Percentiles rank a stretch among this genome's conserved stretches.
These are phyloP conservation scores for Mycalesis mineus DNA, from an alignment of 2,888 invertebrate genomes.

Conservation along the genomic window DNA sequence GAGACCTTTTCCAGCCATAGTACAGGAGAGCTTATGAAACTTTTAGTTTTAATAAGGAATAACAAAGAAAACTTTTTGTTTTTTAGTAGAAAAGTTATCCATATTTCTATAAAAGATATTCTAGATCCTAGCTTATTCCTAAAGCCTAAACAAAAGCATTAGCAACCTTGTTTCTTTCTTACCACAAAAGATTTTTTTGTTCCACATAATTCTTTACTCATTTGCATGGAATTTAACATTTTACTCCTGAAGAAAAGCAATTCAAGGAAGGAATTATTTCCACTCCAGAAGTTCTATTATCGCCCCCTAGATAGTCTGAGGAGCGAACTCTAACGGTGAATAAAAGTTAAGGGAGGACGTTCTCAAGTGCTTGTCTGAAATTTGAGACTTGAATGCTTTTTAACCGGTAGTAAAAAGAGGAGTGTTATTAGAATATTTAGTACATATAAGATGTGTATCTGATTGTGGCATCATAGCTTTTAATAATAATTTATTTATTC, in stretches of 20 bases:
- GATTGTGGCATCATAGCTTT: no score
- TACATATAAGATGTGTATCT: no score
- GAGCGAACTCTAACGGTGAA: constrained; percentile 12
- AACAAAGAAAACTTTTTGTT: no score
- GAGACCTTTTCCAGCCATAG: no score
- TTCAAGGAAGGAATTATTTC: constrained; percentile 18
- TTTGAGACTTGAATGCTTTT: not conserved
- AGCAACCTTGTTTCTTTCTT: not conserved
- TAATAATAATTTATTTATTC: no score
- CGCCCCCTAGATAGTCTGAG: constrained; percentile 13
- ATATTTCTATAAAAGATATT: no score
- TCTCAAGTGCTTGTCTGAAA: constrained; percentile 5
- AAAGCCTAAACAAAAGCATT: not conserved
- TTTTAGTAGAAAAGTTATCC: no score
- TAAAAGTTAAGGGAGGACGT: constrained; percentile 21
- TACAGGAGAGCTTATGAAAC: no score
- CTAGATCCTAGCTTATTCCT: not conserved
- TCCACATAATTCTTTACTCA: not conserved
- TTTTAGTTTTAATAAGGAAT: no score
- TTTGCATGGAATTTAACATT: constrained; percentile 3
- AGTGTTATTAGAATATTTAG: no score
- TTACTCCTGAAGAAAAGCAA: constrained; percentile 12
- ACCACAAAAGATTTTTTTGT: not conserved
- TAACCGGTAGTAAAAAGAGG: no score
- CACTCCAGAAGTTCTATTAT: constrained; percentile 19